phyloP scores from a whole-genome alignment of 2,888 invertebrate species.

The Zele albiditarsus region DNA sequence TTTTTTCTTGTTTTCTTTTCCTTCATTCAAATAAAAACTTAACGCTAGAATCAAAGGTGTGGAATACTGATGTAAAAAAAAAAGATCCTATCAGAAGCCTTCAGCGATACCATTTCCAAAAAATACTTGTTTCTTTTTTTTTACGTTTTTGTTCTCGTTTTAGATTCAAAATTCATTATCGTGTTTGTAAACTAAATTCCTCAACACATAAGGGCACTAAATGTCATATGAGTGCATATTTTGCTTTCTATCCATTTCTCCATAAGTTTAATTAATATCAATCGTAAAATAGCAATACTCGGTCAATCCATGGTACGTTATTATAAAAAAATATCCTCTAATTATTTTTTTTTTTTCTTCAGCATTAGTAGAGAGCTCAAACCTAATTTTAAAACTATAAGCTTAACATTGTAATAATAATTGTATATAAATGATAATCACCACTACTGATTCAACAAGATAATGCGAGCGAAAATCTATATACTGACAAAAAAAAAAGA shows the following conservation, averaged over 20 bases:
- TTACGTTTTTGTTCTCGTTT: slow-evolving; percentile 53
- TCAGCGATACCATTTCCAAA: slow-evolving; percentile 60
- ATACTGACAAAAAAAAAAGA: slow-evolving; percentile 41
- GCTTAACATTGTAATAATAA: slow-evolving; percentile 45
- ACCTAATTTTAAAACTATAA: slow-evolving; percentile 56
- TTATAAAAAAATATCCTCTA: slow-evolving; percentile 55
- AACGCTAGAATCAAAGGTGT: slow-evolving; percentile 67
- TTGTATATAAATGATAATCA: slow-evolving; percentile 58
- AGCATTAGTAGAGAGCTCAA: slow-evolving; percentile 56
- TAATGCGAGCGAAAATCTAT: slow-evolving; percentile 49
- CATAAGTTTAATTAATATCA: slow-evolving; percentile 49
- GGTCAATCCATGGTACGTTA: slow-evolving; percentile 58
- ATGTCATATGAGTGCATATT: slow-evolving; percentile 37
- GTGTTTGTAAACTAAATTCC: slow-evolving; percentile 4
- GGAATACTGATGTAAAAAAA: slow-evolving; percentile 71
- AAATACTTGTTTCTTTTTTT: slow-evolving; percentile 53
- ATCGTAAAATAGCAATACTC: slow-evolving; percentile 69
- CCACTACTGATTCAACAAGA: slow-evolving; percentile 35
- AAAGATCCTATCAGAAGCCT: slow-evolving; percentile 66
- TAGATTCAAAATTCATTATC: slow-evolving; percentile 43
- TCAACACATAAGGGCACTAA: slow-evolving; percentile 26
- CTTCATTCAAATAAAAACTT: slow-evolving; percentile 57
- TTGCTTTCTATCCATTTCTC: slow-evolving; percentile 35
- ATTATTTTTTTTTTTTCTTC: slow-evolving; percentile 30
- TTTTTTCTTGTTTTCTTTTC: slow-evolving; percentile 31